phyloP scores from a whole-genome alignment of 2,797 vertebrate species.

The Psittacula derbiana region DNA sequence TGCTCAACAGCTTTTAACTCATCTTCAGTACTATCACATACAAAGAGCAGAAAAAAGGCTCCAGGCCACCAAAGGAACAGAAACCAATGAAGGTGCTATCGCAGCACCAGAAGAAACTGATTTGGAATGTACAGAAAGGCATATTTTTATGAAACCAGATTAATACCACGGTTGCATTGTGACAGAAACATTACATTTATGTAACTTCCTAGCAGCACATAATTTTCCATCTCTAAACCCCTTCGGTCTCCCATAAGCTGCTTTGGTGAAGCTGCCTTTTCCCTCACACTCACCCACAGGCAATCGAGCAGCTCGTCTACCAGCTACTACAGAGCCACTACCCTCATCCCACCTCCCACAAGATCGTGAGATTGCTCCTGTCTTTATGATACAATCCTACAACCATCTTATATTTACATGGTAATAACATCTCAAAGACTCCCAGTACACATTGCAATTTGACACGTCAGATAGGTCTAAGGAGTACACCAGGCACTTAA shows the following conservation, averaged over 20 bases:
- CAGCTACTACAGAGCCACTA: slow-evolving; percentile 59
- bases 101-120: background rate
- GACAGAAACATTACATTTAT: background rate
- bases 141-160: background rate
- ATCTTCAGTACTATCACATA: background rate
- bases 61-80: background rate
- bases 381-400: background rate
- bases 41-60: background rate
- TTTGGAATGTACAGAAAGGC: fast-evolving
- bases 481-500: background rate
- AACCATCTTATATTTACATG: background rate
- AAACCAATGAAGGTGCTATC: background rate
- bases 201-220: background rate
- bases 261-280: slow-evolving; percentile 10
- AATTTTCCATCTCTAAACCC: background rate
- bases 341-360: slow-evolving; percentile 49
- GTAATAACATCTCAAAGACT: background rate
- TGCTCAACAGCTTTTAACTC: background rate
- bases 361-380: background rate
- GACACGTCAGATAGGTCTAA: background rate
- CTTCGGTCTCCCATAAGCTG: background rate
- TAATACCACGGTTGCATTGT: background rate
- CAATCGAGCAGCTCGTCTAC: background rate
- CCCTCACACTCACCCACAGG: slow-evolving; percentile 44
- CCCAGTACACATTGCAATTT: background rate